phyloP scores from a whole-genome alignment of 1,140 invertebrate species.

The Macrobrachium rosenbergii region DNA sequence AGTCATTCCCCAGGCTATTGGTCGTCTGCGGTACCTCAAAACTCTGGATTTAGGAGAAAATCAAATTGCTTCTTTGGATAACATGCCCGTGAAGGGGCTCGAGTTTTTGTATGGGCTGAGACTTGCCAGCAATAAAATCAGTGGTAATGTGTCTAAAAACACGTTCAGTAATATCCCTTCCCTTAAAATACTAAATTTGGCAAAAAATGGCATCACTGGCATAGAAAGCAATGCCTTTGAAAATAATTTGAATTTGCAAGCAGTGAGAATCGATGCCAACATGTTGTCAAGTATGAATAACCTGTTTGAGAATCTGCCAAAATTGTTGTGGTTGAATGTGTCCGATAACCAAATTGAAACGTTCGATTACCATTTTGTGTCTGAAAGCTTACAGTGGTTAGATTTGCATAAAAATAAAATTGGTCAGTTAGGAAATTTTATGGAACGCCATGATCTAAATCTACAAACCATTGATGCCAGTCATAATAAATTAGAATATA shows the following conservation, averaged over 20 bases:
- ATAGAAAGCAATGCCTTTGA: constrained; percentile 82
- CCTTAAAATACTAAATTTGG: constrained; percentile 89
- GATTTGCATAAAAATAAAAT: constrained; percentile 92
- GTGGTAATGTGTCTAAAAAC: constrained; percentile 84
- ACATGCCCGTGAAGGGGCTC: constrained; percentile 85
- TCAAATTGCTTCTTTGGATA: constrained; percentile 80
- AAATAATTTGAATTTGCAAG: constrained; percentile 83
- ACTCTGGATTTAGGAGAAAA: constrained; percentile 88
- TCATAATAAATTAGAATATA: constrained; percentile 84
- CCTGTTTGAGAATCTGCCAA: constrained; percentile 85
- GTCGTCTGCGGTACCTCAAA: constrained; percentile 81
- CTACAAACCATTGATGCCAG: constrained; percentile 85
- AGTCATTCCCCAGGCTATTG: constrained; percentile 81
- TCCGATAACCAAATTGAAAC: constrained; percentile 90
- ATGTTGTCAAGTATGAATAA: constrained; percentile 86
- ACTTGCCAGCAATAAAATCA: constrained; percentile 87
- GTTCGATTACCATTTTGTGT: constrained; percentile 92
- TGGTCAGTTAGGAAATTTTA: constrained; percentile 87
- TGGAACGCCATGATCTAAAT: constrained; percentile 79
- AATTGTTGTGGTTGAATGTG: constrained; percentile 89
- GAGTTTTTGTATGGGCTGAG: constrained; percentile 84
- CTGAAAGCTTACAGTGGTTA: constrained; percentile 85
- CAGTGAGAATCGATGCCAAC: constrained; percentile 89
- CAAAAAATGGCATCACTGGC: constrained; percentile 84
- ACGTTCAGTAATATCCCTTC: constrained; percentile 85